phyloP scores from a whole-genome alignment of 2,113 vertebrate genomes.

The Tachycineta bicolor region DNA sequence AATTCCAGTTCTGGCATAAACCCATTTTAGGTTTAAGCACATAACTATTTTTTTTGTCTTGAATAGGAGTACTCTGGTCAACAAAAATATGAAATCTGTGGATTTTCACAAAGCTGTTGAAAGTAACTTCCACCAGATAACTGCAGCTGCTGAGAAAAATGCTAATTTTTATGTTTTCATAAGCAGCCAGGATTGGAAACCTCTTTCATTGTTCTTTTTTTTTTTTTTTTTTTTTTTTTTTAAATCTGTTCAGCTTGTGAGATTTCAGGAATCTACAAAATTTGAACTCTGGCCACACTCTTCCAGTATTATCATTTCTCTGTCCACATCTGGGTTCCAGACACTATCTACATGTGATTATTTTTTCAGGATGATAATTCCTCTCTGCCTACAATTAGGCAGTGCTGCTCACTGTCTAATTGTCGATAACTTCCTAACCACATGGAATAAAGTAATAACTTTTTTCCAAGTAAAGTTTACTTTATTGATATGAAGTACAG shows the following conservation, averaged over 20 bases:
- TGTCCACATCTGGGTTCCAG: constrained; percentile 70
- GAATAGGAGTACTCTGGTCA: not conserved
- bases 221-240: not conserved
- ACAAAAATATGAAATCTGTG: not conserved
- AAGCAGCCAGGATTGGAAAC: not conserved
- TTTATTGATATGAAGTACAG: not conserved
- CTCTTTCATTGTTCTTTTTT: not conserved
- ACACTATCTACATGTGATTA: not conserved
- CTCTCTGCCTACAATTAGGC: not conserved
- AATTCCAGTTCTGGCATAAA: not conserved
- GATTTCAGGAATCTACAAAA: constrained; percentile 31
- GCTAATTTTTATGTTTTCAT: not conserved
- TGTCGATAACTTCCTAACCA: constrained; percentile 6
- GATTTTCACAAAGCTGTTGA: not conserved
- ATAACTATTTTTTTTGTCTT: not conserved
- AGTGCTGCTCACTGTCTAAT: not conserved
- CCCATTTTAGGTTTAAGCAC: not conserved
- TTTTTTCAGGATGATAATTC: constrained; percentile 16
- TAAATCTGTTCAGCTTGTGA: constrained; percentile 24
- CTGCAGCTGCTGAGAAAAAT: not conserved
- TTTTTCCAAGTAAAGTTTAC: not conserved
- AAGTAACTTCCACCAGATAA: not conserved
- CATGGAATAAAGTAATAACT: not conserved
- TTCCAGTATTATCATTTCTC: constrained; percentile 8
- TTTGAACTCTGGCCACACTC: constrained; percentile 10